Evolutionary conservation across 2,888 invertebrate genomes (phyloP).

Genomic region (Heliconius erato): DNA sequence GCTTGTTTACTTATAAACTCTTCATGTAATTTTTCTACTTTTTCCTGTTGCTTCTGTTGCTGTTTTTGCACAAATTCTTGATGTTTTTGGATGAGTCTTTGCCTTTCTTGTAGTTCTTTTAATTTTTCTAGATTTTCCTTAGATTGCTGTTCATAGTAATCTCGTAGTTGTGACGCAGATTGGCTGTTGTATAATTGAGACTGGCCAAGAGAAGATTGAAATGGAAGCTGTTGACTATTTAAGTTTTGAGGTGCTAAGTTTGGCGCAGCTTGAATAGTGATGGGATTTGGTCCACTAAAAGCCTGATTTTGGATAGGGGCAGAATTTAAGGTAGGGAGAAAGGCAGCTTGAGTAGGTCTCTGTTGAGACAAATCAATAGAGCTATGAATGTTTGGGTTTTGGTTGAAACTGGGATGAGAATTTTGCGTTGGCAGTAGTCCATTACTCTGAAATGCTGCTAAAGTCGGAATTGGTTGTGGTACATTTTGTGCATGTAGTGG

Average conservation of each 20-base stretch:
- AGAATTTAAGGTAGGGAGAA: conserved; percentile 73
- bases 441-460: conserved; percentile 71
- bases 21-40: conserved; percentile 90
- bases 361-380: conserved; percentile 73
- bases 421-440: conserved; percentile 68
- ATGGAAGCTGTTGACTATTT: conserved; percentile 74
- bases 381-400: conserved; percentile 63
- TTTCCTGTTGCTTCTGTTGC: conserved; percentile 91
- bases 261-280: conserved; percentile 80
- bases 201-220: conserved; percentile 69
- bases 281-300: conserved; percentile 75
- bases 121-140: conserved; percentile 87
- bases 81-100: conserved; percentile 90
- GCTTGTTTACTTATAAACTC: conserved; percentile 90
- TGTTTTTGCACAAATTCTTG: conserved; percentile 92
- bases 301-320: conserved; percentile 65
- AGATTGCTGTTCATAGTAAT: conserved; percentile 86
- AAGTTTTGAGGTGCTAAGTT: conserved; percentile 75
- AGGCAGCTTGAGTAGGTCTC: conserved; percentile 74
- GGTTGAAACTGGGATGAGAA: conserved; percentile 63
- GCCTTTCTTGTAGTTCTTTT: conserved; percentile 90
- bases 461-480: conserved; percentile 71
- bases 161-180: conserved; percentile 81
- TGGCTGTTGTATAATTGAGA: conserved; percentile 81
- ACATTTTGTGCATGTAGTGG: conserved; percentile 67